Conservation (phyloP, 2,888 invertebrate genomes). For the Hemistola chrysoprasaria region DNA sequence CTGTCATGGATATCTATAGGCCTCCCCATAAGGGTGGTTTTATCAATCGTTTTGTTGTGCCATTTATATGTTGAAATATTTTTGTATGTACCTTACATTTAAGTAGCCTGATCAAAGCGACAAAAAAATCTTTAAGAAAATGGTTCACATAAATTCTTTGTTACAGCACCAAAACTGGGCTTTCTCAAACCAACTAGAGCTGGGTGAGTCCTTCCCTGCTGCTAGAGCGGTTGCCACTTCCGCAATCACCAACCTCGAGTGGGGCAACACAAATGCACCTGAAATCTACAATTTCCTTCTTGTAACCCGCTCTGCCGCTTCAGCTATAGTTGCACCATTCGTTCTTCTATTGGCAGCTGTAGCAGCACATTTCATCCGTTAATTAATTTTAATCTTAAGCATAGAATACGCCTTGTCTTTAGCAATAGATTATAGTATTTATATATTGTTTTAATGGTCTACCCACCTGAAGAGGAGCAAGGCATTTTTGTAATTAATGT, state of each 20-base stretch:
- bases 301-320: conserved; percentile 41
- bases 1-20: too few species aligned
- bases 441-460: conserved; percentile 5
- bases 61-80: too few species aligned
- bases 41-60: too few species aligned
- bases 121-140: too few species aligned
- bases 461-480: conserved; percentile 19
- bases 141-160: too few species aligned
- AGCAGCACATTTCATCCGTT: conserved; percentile 46
- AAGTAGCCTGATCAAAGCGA: too few species aligned
- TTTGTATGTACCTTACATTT: too few species aligned
- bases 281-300: conserved; percentile 45
- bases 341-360: conserved; percentile 47
- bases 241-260: conserved; percentile 52
- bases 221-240: conserved; percentile 44
- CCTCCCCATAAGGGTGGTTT: too few species aligned
- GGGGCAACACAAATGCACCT: conserved; percentile 53
- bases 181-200: conserved; percentile 48
- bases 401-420: conserved; percentile 8
- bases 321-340: conserved; percentile 47
- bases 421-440: conserved; percentile 5
- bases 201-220: conserved; percentile 44
- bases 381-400: conserved; percentile 25
- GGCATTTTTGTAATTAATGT: conserved; percentile 3
- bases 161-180: conserved; percentile 67